Conservation (phyloP, 1,140 invertebrate genomes). For the Homalodisca vitripennis region DNA sequence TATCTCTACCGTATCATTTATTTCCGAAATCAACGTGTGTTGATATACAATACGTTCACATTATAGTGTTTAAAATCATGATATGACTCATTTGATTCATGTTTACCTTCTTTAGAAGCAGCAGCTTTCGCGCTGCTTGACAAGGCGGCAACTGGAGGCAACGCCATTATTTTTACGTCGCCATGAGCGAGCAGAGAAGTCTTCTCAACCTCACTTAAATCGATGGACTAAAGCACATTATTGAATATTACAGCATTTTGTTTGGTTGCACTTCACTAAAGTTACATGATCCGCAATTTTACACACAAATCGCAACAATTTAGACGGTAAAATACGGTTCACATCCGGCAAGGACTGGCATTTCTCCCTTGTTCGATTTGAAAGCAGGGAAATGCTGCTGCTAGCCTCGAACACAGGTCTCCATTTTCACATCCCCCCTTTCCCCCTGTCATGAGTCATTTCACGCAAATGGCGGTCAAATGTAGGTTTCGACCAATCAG, state of each 20-base stretch:
- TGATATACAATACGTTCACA: too few species aligned
- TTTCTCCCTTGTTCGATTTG: constrained; percentile 15
- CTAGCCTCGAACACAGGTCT: constrained; percentile 32
- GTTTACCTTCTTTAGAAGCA: constrained; percentile 32
- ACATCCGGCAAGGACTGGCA: constrained; percentile 13
- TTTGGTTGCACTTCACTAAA: neutral
- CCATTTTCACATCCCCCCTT: constrained; percentile 10
- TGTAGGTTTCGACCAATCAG: constrained; percentile 24
- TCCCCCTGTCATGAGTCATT: constrained; percentile 27
- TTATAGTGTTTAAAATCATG: neutral
- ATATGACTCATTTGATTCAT: neutral
- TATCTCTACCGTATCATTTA: too few species aligned
- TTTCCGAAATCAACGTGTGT: too few species aligned
- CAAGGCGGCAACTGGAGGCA: constrained; percentile 36
- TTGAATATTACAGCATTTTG: neutral
- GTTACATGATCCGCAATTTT: constrained; percentile 4
- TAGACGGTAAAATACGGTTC: neutral
- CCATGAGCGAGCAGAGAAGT: constrained; percentile 27
- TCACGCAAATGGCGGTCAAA: constrained; percentile 28
- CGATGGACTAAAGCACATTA: neutral
- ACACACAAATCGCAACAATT: neutral
- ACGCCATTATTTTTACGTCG: constrained; percentile 36
- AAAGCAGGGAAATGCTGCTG: constrained; percentile 29
- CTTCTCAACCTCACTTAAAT: constrained; percentile 10
- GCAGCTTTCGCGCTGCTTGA: constrained; percentile 35